phyloP scores from a whole-genome alignment of 2,113 vertebrate species.

The Cyprichromis sp. region DNA sequence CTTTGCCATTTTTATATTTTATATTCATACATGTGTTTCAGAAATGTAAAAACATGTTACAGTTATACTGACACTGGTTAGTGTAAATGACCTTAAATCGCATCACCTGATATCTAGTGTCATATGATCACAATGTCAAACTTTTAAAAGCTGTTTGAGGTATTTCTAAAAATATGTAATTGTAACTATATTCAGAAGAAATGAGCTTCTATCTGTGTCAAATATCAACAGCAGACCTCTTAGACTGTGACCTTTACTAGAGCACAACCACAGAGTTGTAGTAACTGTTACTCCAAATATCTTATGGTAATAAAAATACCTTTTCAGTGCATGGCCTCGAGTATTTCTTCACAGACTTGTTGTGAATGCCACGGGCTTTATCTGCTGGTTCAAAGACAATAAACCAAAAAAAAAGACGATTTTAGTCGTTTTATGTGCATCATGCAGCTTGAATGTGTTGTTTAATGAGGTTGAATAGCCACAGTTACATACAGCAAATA shows the following conservation, averaged over 20 bases:
- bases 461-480: not conserved
- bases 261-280: not conserved
- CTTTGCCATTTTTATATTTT: not conserved
- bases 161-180: not conserved
- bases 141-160: not conserved
- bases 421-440: not conserved
- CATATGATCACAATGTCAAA: not conserved
- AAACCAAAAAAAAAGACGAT: not conserved
- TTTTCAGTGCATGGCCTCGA: not conserved
- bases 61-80: not conserved
- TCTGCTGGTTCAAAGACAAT: not conserved
- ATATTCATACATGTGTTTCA: not conserved
- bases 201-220: not conserved
- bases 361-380: fast-evolving
- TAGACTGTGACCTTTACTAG: not conserved
- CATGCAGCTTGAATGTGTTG: not conserved
- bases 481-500: not conserved
- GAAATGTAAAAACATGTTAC: not conserved
- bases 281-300: not conserved
- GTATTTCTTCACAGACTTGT: not conserved
- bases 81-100: not conserved
- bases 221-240: not conserved
- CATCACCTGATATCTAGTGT: not conserved
- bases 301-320: not conserved
- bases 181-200: not conserved